phyloP scores from a whole-genome alignment of 92 coral and sea anemone species.

The Micromussa lordhowensis region DNA sequence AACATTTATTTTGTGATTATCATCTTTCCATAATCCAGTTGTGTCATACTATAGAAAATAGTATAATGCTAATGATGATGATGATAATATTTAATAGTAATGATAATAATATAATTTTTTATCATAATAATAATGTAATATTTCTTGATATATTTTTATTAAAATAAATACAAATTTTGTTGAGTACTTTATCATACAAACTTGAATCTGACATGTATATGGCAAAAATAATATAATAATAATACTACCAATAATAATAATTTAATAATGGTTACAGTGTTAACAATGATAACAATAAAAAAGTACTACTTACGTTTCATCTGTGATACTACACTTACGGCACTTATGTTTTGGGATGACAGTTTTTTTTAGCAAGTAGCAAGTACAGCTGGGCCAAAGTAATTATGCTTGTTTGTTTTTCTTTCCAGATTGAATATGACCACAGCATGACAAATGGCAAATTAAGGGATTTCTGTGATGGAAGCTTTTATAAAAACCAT shows the following conservation, averaged over 20 bases:
- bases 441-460: slow-evolving; percentile 65
- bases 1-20: no score
- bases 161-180: no score
- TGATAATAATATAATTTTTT: neutral
- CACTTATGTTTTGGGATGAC: neutral
- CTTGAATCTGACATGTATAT: no score
- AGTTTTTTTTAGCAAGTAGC: neutral
- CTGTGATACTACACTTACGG: no score
- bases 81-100: neutral
- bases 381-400: neutral
- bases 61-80: neutral
- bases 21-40: neutral
- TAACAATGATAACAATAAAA: no score
- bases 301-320: no score
- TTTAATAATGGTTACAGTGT: no score
- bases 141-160: no score
- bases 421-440: slow-evolving; percentile 53
- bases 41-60: neutral
- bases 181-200: no score
- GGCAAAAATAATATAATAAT: no score
- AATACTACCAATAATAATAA: no score
- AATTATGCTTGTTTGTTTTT: slow-evolving; percentile 5
- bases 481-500: slow-evolving; percentile 46
- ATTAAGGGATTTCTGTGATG: slow-evolving; percentile 73
- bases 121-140: no score